These are phyloP conservation scores for Anastatus disparis DNA, from an alignment of 1,140 invertebrate genomes.

Conservation along the genomic window DNA sequence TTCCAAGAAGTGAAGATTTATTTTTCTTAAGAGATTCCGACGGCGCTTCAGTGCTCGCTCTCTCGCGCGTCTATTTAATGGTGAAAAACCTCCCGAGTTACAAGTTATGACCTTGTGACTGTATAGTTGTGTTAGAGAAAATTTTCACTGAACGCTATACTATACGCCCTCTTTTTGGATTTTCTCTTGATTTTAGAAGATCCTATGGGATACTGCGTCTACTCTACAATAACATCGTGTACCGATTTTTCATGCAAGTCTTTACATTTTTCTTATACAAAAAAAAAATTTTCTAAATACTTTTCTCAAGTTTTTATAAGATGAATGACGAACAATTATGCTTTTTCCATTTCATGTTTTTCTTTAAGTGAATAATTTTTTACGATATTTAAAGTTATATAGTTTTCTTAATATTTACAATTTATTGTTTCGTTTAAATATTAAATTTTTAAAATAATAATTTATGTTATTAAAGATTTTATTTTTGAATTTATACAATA, in stretches of 20 bases:
- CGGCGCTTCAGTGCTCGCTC: slow-evolving; percentile 33
- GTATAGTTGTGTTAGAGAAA: no score
- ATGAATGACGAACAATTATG: slow-evolving; percentile 8
- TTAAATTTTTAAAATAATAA: no score
- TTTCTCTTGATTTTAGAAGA: no score
- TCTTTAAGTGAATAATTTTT: no score
- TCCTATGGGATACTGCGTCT: neutral
- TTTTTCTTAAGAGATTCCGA: slow-evolving; percentile 61
- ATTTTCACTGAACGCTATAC: slow-evolving; percentile 45
- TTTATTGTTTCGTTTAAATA: no score
- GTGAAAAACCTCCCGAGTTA: slow-evolving; percentile 55
- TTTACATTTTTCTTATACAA: neutral
- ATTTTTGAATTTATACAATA: no score
- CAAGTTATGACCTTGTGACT: slow-evolving; percentile 47
- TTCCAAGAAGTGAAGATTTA: slow-evolving; percentile 61
- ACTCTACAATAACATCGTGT: slow-evolving; percentile 1
- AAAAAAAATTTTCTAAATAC: neutral
- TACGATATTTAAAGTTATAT: no score
- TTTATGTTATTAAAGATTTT: no score
- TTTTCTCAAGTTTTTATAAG: neutral
- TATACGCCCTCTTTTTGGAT: neutral
- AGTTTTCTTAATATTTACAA: no score
- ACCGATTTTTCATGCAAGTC: slow-evolving; percentile 23
- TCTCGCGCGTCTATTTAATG: no score
- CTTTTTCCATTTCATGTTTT: neutral